Evolutionary conservation across 2,888 invertebrate species (phyloP).

Genomic region (Galeruca laticollis): DNA sequence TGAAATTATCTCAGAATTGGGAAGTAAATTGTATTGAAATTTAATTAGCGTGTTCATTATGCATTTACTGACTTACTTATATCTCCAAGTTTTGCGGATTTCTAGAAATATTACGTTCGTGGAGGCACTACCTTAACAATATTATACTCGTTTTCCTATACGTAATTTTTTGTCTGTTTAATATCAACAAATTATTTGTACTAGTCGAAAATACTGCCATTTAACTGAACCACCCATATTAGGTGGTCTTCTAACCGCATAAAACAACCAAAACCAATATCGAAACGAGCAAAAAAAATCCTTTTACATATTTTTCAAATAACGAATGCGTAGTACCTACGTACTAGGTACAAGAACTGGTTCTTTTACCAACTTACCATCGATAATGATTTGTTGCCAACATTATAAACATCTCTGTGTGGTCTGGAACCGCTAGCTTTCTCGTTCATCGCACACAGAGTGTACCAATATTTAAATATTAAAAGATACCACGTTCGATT

Average conservation of each 20-base stretch:
- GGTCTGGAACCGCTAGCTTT: conserved; percentile 53
- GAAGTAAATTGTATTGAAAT: too few species aligned
- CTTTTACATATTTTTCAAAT: conserved; percentile 47
- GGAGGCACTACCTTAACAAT: too few species aligned
- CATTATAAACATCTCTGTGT: conserved; percentile 55
- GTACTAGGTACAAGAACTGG: conserved; percentile 45
- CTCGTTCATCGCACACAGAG: conserved; percentile 53
- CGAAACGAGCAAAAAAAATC: conserved; percentile 30
- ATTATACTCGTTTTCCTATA: too few species aligned
- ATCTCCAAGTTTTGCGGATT: too few species aligned
- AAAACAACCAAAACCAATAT: conserved; percentile 26
- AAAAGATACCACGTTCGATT: conserved; percentile 51
- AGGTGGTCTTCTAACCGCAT: conserved; percentile 28
- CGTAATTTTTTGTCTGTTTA: too few species aligned
- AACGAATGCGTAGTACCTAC: conserved; percentile 42
- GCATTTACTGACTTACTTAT: too few species aligned
- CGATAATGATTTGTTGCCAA: conserved; percentile 58
- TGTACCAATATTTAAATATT: conserved; percentile 55
- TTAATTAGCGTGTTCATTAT: too few species aligned
- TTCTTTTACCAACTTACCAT: conserved; percentile 53
- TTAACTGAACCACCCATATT: conserved; percentile 27
- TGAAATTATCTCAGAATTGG: too few species aligned
- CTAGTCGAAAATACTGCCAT: background rate
- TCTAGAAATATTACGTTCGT: too few species aligned
- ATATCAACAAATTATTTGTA: too few species aligned